Evolutionary conservation across 1,140 invertebrate species (phyloP), one percentile per base, ranked within the genome.

Genomic region (Caenorhabditis briggsae): DNA sequence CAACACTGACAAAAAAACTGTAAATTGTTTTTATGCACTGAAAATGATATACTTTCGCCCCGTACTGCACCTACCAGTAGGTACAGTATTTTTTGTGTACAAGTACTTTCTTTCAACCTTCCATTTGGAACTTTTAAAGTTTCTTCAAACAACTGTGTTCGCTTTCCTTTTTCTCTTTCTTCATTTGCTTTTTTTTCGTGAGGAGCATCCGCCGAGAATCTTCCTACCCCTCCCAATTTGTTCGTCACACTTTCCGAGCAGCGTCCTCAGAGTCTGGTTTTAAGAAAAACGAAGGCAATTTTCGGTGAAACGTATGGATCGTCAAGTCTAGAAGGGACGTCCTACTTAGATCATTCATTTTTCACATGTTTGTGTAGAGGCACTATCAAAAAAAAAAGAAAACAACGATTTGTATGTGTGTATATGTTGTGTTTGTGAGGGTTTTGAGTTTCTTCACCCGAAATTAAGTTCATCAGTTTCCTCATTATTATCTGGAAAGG

Each of bases 391-490:
- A 20, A 33, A 58, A 8, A 58, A n/a, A n/a, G 23, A 20, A 23
- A 33, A 58, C n/a, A n/a, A 58, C 14, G 12, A 58, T n/a, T 14
- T 58, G n/a, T 5, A 18, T 58, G 3, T 58, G 56, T 58, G 3
- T 8, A 20, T n/a, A 58, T 25, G 0, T 23, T 61, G 8, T 61
- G 59, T 11, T 61, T 61, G 11, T 61, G 23, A 61, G 58, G 8
- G 59, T 61, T 33, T 33, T 3, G 33, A 33, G 23, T 61, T 61
- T 61, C 59, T 23, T 11, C 25, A 12, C 20, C 20, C 0, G 14
- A 61, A 61, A 61, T 61, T 61, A 61, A 61, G 59, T 61, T 61
- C 59, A 61, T 61, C 14, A 11, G 11, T 58, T n/a, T 58, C 14
- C 59, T 25, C 56, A 8, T 25, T 61, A 61, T 61, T 25, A 25